Evolutionary conservation across 2,797 vertebrate species (phyloP).

Genomic region (Pangasius sanitwongsei): DNA sequence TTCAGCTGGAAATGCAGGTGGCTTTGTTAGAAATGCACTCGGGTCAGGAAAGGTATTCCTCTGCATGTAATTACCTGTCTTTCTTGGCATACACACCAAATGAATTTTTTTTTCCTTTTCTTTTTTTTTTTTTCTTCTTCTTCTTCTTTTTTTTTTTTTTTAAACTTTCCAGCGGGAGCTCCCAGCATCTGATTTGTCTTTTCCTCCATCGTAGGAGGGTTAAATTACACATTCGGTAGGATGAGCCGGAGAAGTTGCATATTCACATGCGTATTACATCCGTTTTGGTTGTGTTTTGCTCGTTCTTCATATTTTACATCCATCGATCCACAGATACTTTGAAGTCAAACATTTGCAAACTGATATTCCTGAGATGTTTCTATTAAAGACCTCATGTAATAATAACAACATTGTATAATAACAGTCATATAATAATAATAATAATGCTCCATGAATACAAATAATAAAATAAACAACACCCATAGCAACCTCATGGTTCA

Average conservation of each 20-base stretch:
- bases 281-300: constrained; percentile 22
- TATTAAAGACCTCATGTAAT: neutral
- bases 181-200: constrained; percentile 49
- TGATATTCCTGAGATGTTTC: neutral
- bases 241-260: constrained; percentile 45
- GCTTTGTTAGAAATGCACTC: constrained; percentile 62
- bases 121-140: constrained; percentile 28
- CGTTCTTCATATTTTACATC: neutral
- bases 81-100: constrained; percentile 62
- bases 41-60: constrained; percentile 61
- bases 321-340: neutral
- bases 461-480: neutral
- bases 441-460: neutral
- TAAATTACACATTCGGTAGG: constrained; percentile 62
- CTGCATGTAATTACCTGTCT: constrained; percentile 66
- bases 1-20: constrained; percentile 69
- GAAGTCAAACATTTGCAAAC: neutral
- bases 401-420: neutral
- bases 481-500: neutral
- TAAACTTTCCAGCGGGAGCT: constrained; percentile 51
- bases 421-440: neutral
- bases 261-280: constrained; percentile 10
- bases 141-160: constrained; percentile 35
- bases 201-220: constrained; percentile 46
- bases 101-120: constrained; percentile 42